Evolutionary conservation across 2,113 vertebrate species (phyloP).

Genomic region (Rhinoptilus africanus): DNA sequence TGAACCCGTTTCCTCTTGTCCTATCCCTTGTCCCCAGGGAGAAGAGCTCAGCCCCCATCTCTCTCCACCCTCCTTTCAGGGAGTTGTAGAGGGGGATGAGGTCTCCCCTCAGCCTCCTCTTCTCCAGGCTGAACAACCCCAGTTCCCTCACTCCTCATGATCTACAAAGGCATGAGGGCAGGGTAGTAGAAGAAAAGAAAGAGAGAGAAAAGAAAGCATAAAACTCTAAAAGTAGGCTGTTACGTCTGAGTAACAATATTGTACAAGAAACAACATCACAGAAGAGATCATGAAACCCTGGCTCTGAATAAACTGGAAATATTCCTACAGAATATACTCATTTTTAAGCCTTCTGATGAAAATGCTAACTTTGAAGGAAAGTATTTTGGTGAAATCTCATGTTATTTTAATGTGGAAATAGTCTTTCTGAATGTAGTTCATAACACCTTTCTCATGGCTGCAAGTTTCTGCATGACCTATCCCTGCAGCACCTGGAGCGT

Average conservation of each 20-base stretch:
- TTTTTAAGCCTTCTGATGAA: neutral
- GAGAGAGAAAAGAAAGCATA: neutral
- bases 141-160: too few species aligned
- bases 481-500: neutral
- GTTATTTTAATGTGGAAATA: neutral
- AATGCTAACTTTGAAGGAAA: neutral
- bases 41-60: too few species aligned
- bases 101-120: too few species aligned
- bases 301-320: neutral
- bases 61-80: too few species aligned
- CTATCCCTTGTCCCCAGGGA: too few species aligned
- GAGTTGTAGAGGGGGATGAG: too few species aligned
- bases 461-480: neutral
- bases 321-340: neutral
- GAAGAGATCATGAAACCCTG: neutral
- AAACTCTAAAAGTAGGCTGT: neutral
- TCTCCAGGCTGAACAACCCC: too few species aligned
- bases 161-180: accelerated
- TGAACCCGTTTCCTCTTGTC: too few species aligned
- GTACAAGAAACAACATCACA: neutral
- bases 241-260: neutral
- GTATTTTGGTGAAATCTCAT: neutral
- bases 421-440: neutral
- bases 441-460: neutral
- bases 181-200: neutral